Conservation (phyloP, 1,140 invertebrate genomes). For the Harpegnathos saltator region DNA sequence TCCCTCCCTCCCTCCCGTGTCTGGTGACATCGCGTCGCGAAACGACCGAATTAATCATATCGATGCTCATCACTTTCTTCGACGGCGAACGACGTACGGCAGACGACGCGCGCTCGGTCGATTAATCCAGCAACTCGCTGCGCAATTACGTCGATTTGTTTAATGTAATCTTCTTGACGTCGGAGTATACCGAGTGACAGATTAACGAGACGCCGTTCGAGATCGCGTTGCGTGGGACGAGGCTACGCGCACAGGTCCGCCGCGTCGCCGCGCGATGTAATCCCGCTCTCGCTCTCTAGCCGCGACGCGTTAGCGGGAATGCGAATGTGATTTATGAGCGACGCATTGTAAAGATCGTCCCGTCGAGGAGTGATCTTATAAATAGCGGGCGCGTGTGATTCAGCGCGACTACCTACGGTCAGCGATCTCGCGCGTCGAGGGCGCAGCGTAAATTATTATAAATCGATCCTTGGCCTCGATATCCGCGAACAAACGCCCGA, state of each 20-base stretch:
- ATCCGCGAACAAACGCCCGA: not conserved
- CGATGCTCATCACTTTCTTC: no score
- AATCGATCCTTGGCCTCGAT: constrained; percentile 63
- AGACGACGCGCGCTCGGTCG: not conserved
- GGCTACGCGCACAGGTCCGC: not conserved
- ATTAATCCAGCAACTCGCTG: not conserved
- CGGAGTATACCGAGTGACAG: not conserved
- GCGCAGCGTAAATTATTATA: constrained; percentile 65
- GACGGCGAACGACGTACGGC: no score
- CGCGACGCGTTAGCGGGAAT: constrained; percentile 54
- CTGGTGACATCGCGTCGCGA: no score
- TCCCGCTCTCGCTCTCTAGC: constrained; percentile 37
- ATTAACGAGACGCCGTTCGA: constrained; percentile 30
- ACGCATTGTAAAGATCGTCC: constrained; percentile 51
- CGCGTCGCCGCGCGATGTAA: not conserved
- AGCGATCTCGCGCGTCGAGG: constrained; percentile 23
- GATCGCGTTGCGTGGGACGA: constrained; percentile 26
- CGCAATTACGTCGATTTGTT: constrained; percentile 36
- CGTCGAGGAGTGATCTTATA: constrained; percentile 62
- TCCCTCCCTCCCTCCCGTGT: no score
- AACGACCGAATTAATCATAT: no score
- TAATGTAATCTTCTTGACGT: constrained; percentile 19
- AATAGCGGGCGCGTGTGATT: constrained; percentile 65
- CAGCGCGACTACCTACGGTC: constrained; percentile 34
- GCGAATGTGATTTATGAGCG: constrained; percentile 73